Evolutionary conservation across 2,797 vertebrate genomes (phyloP).

Genomic region (Dermochelys coriacea): DNA sequence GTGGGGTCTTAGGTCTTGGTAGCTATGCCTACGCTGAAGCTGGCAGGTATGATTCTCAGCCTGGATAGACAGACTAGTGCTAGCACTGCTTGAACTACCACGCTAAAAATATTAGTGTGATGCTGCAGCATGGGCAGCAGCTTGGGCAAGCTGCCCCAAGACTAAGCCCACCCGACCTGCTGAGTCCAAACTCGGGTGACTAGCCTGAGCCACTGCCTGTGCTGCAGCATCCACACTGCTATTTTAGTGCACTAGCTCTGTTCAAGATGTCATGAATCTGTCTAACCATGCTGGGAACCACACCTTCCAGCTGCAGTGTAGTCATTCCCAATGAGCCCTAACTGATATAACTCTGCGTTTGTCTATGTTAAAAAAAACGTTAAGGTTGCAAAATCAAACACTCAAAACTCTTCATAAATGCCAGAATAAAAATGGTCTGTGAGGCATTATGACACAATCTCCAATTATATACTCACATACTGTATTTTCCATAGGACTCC

Average conservation of each 20-base stretch:
- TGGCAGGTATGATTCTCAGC: not conserved
- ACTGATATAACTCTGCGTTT: not conserved
- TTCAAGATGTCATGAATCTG: not conserved
- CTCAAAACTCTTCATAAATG: not conserved
- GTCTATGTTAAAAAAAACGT: not conserved
- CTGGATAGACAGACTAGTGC: not conserved
- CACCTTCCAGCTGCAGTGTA: not conserved
- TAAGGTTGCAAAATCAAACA: not conserved
- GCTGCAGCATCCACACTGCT: not conserved
- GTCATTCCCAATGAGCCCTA: not conserved
- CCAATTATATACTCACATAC: not conserved
- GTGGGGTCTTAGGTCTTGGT: not conserved
- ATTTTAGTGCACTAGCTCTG: not conserved
- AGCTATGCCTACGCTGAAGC: not conserved
- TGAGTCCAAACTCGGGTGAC: not conserved
- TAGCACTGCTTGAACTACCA: not conserved
- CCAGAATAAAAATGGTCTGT: not conserved
- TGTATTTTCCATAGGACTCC: not conserved
- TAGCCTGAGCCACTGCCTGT: not conserved
- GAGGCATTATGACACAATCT: not conserved
- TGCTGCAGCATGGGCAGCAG: not conserved
- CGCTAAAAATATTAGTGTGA: not conserved
- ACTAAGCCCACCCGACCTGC: too few relatives aligned
- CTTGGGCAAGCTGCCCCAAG: too few relatives aligned
- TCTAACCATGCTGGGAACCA: not conserved